phyloP scores from a whole-genome alignment of 2,797 vertebrate species.

The Intellagama lesueurii region DNA sequence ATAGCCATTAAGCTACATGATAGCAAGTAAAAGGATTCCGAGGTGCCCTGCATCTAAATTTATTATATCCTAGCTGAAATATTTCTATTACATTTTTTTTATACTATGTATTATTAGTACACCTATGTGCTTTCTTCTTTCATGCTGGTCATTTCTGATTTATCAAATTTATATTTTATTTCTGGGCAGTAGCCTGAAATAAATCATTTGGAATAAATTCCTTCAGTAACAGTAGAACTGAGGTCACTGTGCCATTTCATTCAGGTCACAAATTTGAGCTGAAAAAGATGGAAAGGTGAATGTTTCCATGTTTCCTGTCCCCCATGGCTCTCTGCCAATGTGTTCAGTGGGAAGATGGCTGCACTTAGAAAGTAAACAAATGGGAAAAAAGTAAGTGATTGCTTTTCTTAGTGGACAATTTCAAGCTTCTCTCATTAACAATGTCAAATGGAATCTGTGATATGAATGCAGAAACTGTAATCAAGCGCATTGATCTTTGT shows the following conservation, averaged over 20 bases:
- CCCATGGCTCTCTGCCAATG: constrained; percentile 53
- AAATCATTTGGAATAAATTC: neutral
- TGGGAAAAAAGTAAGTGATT: constrained; percentile 64
- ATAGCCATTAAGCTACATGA: neutral
- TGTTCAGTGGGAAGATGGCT: constrained; percentile 54
- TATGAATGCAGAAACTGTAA: constrained; percentile 56
- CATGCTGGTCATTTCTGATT: neutral
- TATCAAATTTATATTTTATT: neutral
- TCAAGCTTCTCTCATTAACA: constrained; percentile 60
- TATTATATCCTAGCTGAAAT: neutral
- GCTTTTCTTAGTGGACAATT: constrained; percentile 68
- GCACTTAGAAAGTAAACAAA: constrained; percentile 68
- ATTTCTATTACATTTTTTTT: neutral
- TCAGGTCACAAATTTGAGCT: neutral
- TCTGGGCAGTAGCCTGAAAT: neutral
- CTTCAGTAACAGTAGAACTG: neutral
- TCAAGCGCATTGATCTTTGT: constrained; percentile 60
- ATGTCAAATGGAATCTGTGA: constrained; percentile 60
- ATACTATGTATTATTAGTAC: neutral
- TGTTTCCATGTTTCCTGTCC: constrained; percentile 40
- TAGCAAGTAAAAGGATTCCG: neutral
- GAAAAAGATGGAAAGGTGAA: constrained; percentile 21
- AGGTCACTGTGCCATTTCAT: neutral
- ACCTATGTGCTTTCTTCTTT: neutral
- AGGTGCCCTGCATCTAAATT: neutral